These are phyloP conservation scores for Cinclus cinclus DNA, from an alignment of 2,113 vertebrate genomes.

Conservation along the genomic window DNA sequence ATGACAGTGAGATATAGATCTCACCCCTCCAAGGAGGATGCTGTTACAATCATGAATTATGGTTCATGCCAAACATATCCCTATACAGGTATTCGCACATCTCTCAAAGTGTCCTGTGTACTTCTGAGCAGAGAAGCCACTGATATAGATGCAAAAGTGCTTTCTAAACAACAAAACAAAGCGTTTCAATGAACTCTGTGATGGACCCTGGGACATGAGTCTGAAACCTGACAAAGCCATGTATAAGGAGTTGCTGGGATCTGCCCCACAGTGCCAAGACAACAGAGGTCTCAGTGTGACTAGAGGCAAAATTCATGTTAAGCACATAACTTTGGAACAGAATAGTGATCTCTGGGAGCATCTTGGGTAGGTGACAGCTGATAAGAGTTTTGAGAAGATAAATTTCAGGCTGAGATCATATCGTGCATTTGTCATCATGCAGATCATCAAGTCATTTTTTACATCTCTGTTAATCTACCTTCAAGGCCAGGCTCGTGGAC, in stretches of 20 bases:
- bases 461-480: fast-evolving
- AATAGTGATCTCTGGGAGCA: neutral
- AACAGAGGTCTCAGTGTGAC: neutral
- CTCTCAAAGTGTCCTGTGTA: neutral
- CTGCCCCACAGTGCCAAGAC: neutral
- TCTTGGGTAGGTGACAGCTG: neutral
- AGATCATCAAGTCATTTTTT: neutral
- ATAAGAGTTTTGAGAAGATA: neutral
- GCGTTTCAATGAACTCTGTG: neutral
- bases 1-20: neutral
- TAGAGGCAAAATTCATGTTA: neutral
- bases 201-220: neutral
- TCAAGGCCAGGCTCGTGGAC: neutral
- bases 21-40: neutral
- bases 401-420: neutral
- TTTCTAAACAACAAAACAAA: neutral
- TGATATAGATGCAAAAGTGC: neutral
- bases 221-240: neutral
- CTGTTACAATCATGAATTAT: neutral
- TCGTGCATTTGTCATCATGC: neutral
- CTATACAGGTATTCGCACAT: neutral
- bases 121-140: neutral
- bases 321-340: neutral
- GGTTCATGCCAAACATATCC: neutral
- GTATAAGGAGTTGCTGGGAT: neutral